Percentiles rank a stretch among this genome's conserved stretches.
These are phyloP conservation scores for Amia ocellicauda DNA, from an alignment of 2,113 vertebrate species.

Conservation along the genomic window DNA sequence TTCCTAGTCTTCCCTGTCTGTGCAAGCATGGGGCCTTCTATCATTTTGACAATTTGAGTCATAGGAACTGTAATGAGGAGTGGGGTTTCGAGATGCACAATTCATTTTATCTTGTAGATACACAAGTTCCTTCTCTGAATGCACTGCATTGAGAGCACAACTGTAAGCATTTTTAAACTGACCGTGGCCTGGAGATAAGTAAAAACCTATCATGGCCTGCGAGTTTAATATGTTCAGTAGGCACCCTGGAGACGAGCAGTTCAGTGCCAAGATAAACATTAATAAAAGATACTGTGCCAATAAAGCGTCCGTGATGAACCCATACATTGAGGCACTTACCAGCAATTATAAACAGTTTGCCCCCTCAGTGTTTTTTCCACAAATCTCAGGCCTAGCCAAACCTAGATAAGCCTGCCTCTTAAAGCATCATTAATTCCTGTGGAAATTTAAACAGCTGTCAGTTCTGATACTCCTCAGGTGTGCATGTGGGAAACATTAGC, in stretches of 20 bases:
- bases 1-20: not conserved
- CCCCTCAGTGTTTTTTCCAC: constrained; percentile 49
- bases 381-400: constrained; percentile 63
- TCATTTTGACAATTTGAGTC: not conserved
- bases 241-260: constrained; percentile 46
- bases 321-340: constrained; percentile 59
- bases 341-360: constrained; percentile 66
- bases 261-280: constrained; percentile 52
- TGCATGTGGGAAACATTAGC: constrained; percentile 78
- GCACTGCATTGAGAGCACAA: constrained; percentile 27
- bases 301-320: constrained; percentile 55
- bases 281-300: constrained; percentile 52
- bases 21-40: not conserved
- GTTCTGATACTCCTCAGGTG: constrained; percentile 73
- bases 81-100: not conserved
- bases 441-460: constrained; percentile 81
- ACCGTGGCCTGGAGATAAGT: constrained; percentile 44
- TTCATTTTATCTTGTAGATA: not conserved
- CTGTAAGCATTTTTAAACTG: constrained; percentile 47
- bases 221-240: constrained; percentile 50
- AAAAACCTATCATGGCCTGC: constrained; percentile 54
- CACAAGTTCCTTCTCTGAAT: constrained; percentile 10
- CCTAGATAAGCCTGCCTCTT: constrained; percentile 69
- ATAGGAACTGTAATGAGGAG: constrained; percentile 2
- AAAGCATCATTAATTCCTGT: constrained; percentile 73